Base-by-base conservation (phyloP, 2,888 invertebrate genomes). In the Sinotaia quadrata region DNA sequence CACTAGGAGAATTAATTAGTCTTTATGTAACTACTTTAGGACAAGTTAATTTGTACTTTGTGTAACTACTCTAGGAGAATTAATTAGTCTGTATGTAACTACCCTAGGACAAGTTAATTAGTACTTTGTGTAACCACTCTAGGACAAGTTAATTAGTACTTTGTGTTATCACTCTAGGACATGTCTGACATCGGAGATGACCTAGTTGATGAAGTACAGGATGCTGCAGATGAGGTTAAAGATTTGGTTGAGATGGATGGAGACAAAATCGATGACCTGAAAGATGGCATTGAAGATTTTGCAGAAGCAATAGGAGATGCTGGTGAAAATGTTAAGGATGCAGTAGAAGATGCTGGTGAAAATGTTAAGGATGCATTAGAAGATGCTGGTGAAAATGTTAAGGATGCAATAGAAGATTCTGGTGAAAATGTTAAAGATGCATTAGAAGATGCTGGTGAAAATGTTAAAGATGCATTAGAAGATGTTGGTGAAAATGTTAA, bases 171-270 rank as follows among this genome's bases (percentile, higher is more conserved):
- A 18, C 34, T 21, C 18, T 37, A 61, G 61, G 52, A 24, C 54
- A 27, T 49, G 0, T n/a, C 63, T 12, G 68, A 68, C 57, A 57
- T 21, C 8, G 54, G 60, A 4, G 62, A 63, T 18, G 60, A 68
- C 56, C 41, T 65, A 37, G 52, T 24, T 7, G 60, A 71, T 18
- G 36, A 29, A 10, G 54, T 59, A 4, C 57, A 56, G 10, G 66
- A 68, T 18, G 57, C 37, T 18, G 58, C 18, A 21, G 66, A 60
- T n/a, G 21, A 34, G 21, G 41, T 41, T 1, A 60, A 61, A 21
- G 60, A 69, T 36, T 21, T 51, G 18, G 29, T 66, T 10, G 59
- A 37, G 10, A 33, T 58, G 24, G 57, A 56, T 12, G 31, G 33
- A 18, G 67, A 52, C 2, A 31, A 41, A 36, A 29, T 41, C 7